A percentile compares a stretch with the other conserved stretches of the same genome.
phyloP scores from a whole-genome alignment of 2,888 invertebrate species.

The Tuta absoluta region DNA sequence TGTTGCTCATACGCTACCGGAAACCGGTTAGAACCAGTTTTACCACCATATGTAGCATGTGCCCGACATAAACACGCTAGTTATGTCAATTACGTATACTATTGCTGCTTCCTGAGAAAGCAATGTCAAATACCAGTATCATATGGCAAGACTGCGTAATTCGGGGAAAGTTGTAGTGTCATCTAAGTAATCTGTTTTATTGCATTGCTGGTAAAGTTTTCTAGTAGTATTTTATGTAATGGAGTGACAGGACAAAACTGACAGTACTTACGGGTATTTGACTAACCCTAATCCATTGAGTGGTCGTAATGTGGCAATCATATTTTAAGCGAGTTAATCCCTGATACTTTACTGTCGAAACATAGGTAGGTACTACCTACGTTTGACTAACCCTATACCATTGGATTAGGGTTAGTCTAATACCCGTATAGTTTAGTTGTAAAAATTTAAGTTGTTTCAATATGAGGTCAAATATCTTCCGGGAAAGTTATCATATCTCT shows the following conservation, averaged over 20 bases:
- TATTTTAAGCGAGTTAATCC: neutral
- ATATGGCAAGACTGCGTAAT: conserved; percentile 52
- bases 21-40: conserved; percentile 74
- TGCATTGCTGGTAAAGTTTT: conserved; percentile 28
- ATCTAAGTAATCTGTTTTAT: conserved; percentile 34
- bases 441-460: too few relatives aligned
- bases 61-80: conserved; percentile 45
- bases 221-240: conserved; percentile 35
- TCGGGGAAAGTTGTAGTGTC: conserved; percentile 56
- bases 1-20: conserved; percentile 61
- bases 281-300: neutral
- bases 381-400: too few relatives aligned
- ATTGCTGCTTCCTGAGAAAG: conserved; percentile 52
- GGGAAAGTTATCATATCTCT: too few relatives aligned
- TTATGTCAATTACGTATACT: conserved; percentile 48
- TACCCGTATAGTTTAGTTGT: too few relatives aligned
- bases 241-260: neutral
- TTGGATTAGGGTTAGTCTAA: too few relatives aligned
- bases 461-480: too few relatives aligned
- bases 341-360: neutral
- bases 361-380: too few relatives aligned
- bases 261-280: neutral
- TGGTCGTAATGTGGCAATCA: neutral
- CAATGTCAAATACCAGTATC: conserved; percentile 45
- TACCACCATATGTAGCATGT: conserved; percentile 62